Base-by-base conservation (phyloP, 2,113 vertebrate genomes). In the Ia io region DNA sequence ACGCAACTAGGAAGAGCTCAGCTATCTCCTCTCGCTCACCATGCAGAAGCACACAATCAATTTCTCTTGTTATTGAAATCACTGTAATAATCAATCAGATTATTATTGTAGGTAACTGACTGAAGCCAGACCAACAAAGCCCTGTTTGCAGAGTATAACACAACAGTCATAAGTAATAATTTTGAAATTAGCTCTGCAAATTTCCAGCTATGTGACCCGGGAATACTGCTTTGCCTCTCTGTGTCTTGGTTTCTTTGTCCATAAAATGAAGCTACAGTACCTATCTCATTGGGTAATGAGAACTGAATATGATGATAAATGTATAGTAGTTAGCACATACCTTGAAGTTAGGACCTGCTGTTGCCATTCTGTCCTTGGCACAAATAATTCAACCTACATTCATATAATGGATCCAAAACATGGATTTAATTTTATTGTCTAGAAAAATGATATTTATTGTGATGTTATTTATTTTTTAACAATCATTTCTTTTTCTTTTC, bases 361-460 rank as follows among this genome's bases (percentile, higher is more conserved):
- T 5, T 65, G 28, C 30, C 61, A 32, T 65, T 65, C 63, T 67
- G 63, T 67, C 63, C 14, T 67, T 67, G 32, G 6, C 14, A 67
- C 63, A n/a, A n/a, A n/a, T 67, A 16, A 67, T 67, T 67, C 30
- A 67, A n/a, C 63, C 63, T n/a, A 51, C 6, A 90, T 16, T 84
- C 42, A 87, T 47, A 23, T 25, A 65, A 80, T 63, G 30, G 20
- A 78, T n/a, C 49, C 10, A 86, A 76, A 89, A 67, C 40, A 67
- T 37, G 56, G 42, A 59, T 70, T 84, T 76, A 56, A 91, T 71
- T 83, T 63, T 78, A 93, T 23, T 59, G 2, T 69, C 44, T n/a
- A 88, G 44, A 90, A 96, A 90, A 83, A 79, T 65, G 23, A 9
- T 22, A 59, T 61, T 91, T 73, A 90, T n/a, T n/a, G 5, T 59